Evolutionary conservation across 2,797 vertebrate species (phyloP), one percentile per base, ranked within the genome.

Genomic region (Myoxocephalus aenaeus): DNA sequence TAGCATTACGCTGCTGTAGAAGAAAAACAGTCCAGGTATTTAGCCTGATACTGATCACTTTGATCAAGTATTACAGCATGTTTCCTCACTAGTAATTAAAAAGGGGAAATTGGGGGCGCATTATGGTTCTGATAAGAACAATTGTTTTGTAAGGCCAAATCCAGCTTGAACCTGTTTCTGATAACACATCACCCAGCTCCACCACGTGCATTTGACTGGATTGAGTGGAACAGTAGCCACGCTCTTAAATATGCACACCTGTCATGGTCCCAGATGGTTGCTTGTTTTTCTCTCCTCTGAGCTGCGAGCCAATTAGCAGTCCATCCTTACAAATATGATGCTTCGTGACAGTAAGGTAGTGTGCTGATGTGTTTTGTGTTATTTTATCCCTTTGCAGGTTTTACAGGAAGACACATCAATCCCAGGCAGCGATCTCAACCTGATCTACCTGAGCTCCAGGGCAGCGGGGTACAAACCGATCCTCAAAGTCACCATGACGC

Each of bases 401-500:
- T 96, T 99, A 77, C 98, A 99, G 36, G 98, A 99, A 87, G 96
- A 99, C 90, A 99, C 97, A 0, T 93, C 96, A 11, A 98, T 99
- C 85, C 98, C 98, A 7, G 98, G 98, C 65, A 99, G 97, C 0
- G 96, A 99, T 85, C 79, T 99, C 59, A 97, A 97, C 85, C 92
- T 99, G 14, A 95, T 97, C 40, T 99, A 99, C 90, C 89, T 99
- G 87, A 99, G 97, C 89, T 99, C 98, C 69, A 94, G 98, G 87
- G 97, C 97, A 3, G 95, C 97, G 0, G 98, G 98, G 32, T 99
- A 99, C 73, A 99, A 98, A 89, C 98, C 98, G 5, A 95, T 99
- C 58, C 96, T 99, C 75, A 99, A 98, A 91, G 96, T 99, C 82
- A 96, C 96, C 80, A 99, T 99, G 98, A 98, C 98, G 4, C 97